phyloP scores from a whole-genome alignment of 2,113 vertebrate species.

The Laticauda laticaudata region DNA sequence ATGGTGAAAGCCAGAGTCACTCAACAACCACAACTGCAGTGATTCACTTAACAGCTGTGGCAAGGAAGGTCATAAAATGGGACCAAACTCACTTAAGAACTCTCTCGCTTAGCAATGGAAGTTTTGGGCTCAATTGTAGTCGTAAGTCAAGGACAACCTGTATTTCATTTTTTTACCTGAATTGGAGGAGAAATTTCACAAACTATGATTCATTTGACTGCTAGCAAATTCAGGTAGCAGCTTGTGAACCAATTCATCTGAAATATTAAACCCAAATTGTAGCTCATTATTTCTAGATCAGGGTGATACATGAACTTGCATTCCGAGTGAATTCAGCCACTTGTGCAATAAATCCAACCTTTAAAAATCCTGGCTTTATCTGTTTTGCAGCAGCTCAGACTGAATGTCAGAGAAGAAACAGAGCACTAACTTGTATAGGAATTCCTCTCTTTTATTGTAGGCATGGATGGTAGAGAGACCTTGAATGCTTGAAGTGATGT shows the following conservation, averaged over 20 bases:
- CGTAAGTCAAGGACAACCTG: background rate
- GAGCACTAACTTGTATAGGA: conserved; percentile 82
- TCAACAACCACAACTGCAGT: background rate
- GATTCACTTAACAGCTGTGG: background rate
- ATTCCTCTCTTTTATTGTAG: conserved; percentile 83
- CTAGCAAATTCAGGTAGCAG: background rate
- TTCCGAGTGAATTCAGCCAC: background rate
- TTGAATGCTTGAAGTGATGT: conserved; percentile 90
- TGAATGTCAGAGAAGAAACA: background rate
- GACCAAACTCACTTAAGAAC: background rate
- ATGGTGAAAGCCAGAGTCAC: background rate
- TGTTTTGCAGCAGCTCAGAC: background rate
- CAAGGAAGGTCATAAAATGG: background rate
- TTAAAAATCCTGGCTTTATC: background rate
- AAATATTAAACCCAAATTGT: background rate
- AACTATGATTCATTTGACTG: background rate
- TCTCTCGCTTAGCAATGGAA: background rate
- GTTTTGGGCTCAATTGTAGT: background rate
- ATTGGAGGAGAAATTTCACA: background rate
- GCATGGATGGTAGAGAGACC: conserved; percentile 89
- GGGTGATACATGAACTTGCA: background rate
- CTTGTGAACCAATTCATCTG: background rate
- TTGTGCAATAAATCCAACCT: background rate
- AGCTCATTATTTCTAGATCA: background rate
- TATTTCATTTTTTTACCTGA: background rate